These are phyloP conservation scores for Dicyrtomina minuta DNA, from an alignment of 2,888 invertebrate species.

Conservation along the genomic window DNA sequence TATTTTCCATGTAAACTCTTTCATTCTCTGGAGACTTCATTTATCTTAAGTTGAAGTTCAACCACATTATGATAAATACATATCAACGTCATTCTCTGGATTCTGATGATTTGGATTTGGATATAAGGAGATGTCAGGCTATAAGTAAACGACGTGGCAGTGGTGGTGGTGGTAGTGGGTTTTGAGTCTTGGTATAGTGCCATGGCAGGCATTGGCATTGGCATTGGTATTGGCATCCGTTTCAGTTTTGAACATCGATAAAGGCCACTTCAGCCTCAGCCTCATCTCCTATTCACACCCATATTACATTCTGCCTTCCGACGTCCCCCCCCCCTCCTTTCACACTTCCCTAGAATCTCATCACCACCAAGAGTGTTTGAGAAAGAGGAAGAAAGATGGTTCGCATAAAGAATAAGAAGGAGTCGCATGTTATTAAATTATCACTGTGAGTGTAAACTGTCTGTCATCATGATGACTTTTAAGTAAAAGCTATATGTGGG, in stretches of 20 bases:
- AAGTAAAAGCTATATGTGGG: too few species aligned
- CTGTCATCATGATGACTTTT: not conserved
- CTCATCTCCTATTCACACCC: too few species aligned
- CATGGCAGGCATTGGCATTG: too few species aligned
- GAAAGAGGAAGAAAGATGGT: not conserved
- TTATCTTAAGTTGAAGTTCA: constrained; percentile 12
- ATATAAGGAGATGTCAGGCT: not conserved
- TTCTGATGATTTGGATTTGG: constrained; percentile 9
- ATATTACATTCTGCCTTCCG: too few species aligned
- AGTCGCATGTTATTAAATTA: not conserved
- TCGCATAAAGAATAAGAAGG: not conserved
- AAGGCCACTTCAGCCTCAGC: too few species aligned
- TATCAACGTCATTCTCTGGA: constrained; percentile 13
- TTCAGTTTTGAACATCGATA: too few species aligned
- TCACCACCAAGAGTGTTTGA: not conserved
- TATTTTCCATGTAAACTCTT: not conserved
- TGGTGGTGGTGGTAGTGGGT: too few species aligned
- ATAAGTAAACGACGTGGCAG: too few species aligned
- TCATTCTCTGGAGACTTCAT: constrained; percentile 12
- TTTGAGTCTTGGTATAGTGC: too few species aligned
- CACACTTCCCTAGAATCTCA: too few species aligned
- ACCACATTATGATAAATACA: constrained; percentile 1
- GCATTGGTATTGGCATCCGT: too few species aligned
- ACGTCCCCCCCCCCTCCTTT: too few species aligned
- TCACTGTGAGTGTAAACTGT: not conserved